Evolutionary conservation across 2,888 invertebrate genomes (phyloP).

Genomic region (Meandrusa payeni): DNA sequence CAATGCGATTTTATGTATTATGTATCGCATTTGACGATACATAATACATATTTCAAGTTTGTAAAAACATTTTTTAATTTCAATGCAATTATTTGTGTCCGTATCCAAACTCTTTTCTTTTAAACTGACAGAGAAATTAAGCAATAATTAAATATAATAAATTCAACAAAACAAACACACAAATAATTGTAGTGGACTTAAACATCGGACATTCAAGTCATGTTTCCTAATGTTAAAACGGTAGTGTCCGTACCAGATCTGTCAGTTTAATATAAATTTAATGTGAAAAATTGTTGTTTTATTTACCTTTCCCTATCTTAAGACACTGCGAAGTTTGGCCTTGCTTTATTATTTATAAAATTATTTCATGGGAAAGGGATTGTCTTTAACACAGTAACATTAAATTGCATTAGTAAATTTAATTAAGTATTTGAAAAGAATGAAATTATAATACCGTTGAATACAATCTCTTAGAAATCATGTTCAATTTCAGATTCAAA

Average conservation of each 20-base stretch:
- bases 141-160: neutral
- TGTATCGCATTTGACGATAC: neutral
- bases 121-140: neutral
- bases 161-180: constrained; percentile 1
- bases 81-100: constrained; percentile 16
- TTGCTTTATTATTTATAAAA: constrained; percentile 2
- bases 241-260: constrained; percentile 67
- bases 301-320: constrained; percentile 49
- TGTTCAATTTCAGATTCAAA: constrained; percentile 6
- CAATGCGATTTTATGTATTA: constrained; percentile 26
- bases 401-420: no score
- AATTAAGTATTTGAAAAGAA: no score
- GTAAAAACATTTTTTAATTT: constrained; percentile 5
- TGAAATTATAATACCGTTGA: no score
- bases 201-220: neutral
- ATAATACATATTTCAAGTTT: constrained; percentile 1
- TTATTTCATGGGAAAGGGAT: no score
- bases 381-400: no score
- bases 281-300: constrained; percentile 75
- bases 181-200: constrained; percentile 11
- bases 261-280: constrained; percentile 78
- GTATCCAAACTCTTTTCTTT: neutral
- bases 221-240: constrained; percentile 43
- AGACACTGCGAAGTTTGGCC: constrained; percentile 43
- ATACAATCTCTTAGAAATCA: neutral